These are phyloP conservation scores for Burhinus oedicnemus DNA, from an alignment of 2,113 vertebrate species.

Conservation along the genomic window DNA sequence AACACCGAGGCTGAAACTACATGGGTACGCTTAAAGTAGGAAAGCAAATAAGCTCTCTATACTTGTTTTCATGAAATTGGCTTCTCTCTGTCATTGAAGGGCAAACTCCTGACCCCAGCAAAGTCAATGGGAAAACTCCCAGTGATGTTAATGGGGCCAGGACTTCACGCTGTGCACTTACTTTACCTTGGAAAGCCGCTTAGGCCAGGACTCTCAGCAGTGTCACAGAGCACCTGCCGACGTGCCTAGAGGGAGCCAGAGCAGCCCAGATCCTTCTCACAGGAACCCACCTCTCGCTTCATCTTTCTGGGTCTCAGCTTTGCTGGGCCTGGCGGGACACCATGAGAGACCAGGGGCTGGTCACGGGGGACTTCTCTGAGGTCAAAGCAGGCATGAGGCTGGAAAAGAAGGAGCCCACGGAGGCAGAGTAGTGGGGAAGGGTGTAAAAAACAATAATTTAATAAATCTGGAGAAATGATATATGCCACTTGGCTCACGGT, in stretches of 20 bases:
- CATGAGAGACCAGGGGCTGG: background rate
- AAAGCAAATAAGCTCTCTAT: background rate
- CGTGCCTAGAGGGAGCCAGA: background rate
- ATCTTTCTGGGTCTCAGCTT: background rate
- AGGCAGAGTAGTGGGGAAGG: background rate
- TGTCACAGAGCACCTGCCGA: background rate
- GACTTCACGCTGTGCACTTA: background rate
- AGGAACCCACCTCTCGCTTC: background rate
- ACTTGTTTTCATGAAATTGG: background rate
- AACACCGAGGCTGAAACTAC: background rate
- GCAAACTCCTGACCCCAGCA: background rate
- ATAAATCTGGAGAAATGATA: background rate
- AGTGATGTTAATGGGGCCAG: background rate
- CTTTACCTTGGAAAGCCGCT: background rate
- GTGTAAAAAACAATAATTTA: background rate
- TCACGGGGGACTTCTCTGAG: background rate
- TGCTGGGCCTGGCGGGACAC: background rate
- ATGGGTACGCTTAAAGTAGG: background rate
- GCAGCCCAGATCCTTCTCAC: background rate
- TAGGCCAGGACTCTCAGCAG: background rate
- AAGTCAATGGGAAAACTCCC: background rate
- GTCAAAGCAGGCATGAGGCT: background rate
- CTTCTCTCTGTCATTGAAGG: background rate
- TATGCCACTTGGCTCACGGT: background rate
- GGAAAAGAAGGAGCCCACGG: background rate